Evolutionary conservation across 2,888 invertebrate genomes (phyloP).

Genomic region (Lasioglossum lativentre): DNA sequence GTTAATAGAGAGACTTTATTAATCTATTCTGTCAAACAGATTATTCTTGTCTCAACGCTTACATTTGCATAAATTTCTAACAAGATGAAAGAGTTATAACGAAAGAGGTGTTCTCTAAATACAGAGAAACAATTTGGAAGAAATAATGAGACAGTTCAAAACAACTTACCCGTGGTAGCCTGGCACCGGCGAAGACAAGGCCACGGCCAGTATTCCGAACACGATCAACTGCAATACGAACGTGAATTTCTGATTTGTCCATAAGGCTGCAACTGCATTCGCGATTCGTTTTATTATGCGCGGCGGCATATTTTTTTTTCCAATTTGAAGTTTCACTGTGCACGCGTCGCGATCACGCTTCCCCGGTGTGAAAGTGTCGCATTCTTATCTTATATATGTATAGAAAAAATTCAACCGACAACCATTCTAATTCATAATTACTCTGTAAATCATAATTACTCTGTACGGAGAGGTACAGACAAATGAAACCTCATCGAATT

Average conservation of each 20-base stretch:
- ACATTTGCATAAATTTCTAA: background rate
- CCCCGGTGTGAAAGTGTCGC: constrained; percentile 36
- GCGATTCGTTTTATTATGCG: constrained; percentile 63
- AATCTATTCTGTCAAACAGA: background rate
- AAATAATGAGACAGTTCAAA: constrained; percentile 38
- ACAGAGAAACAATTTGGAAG: background rate
- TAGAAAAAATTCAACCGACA: background rate
- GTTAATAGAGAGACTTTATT: background rate
- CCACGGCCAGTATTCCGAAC: constrained; percentile 78
- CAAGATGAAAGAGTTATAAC: no score
- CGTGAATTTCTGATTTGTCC: constrained; percentile 60
- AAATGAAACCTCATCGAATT: background rate
- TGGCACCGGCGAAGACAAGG: constrained; percentile 78
- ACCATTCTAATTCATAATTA: no score
- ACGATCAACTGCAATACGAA: constrained; percentile 77
- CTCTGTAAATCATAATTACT: background rate
- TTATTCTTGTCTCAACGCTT: background rate
- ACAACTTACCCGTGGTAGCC: constrained; percentile 77
- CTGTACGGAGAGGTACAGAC: no score
- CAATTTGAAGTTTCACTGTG: constrained; percentile 57
- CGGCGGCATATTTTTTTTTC: constrained; percentile 32
- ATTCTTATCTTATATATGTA: constrained; percentile 19
- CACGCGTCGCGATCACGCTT: constrained; percentile 32
- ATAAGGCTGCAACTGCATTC: constrained; percentile 50
- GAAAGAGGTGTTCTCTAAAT: background rate